These are phyloP conservation scores for Pantherophis alleghaniensis DNA, from an alignment of 2,797 vertebrate genomes.

Conservation along the genomic window DNA sequence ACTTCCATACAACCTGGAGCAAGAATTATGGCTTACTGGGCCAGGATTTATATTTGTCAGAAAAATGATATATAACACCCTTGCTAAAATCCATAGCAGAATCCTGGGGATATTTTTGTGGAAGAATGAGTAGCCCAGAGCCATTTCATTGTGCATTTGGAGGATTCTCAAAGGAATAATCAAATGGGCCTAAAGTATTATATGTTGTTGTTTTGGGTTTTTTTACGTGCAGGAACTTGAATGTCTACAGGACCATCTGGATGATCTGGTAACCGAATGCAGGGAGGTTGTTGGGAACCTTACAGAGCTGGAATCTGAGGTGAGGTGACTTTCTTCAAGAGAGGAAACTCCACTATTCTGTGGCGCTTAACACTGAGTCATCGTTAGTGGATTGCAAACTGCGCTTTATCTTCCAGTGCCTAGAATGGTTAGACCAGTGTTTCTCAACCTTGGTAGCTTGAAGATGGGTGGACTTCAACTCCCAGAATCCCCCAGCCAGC, in stretches of 20 bases:
- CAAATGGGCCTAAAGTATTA: not conserved
- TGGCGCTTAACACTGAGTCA: not conserved
- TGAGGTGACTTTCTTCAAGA: slow-evolving; percentile 55
- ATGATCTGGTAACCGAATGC: slow-evolving; percentile 86
- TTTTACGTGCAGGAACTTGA: slow-evolving; percentile 82
- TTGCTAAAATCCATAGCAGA: not conserved
- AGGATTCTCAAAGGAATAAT: not conserved
- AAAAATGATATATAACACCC: not conserved
- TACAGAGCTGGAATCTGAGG: slow-evolving; percentile 93
- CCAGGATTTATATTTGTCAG: no score
- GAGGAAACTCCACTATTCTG: not conserved
- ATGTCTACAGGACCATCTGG: slow-evolving; percentile 94
- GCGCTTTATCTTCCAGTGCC: not conserved
- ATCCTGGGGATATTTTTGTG: not conserved
- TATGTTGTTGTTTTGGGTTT: not conserved
- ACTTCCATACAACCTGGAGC: not conserved
- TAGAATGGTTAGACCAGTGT: not conserved
- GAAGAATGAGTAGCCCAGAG: not conserved
- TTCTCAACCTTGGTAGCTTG: no score
- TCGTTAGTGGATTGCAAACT: no score
- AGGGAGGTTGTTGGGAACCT: slow-evolving; percentile 92
- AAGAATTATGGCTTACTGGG: not conserved
- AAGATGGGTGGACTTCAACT: no score
- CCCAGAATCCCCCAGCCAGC: no score
- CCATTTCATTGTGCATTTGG: not conserved